Evolutionary conservation across 2,888 invertebrate species (phyloP).

Genomic region (Xestia ashworthii): DNA sequence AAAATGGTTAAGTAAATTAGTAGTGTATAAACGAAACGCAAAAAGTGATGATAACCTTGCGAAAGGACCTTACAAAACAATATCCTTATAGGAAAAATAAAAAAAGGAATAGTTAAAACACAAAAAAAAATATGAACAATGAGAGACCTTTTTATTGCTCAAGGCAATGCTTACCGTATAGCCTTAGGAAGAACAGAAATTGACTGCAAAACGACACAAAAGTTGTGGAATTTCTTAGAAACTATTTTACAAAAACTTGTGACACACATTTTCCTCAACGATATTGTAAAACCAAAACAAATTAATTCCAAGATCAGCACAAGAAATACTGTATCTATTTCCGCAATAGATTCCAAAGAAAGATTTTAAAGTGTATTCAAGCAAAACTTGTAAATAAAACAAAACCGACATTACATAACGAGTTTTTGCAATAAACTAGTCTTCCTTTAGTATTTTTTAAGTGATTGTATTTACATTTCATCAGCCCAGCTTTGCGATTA

Average conservation of each 20-base stretch:
- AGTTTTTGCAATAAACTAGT: slow-evolving; percentile 26
- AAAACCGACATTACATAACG: slow-evolving; percentile 49
- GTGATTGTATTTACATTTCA: slow-evolving; percentile 38
- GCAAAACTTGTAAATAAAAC: slow-evolving; percentile 49
- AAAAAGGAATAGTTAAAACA: neutral
- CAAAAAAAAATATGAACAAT: neutral
- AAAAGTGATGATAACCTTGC: slow-evolving; percentile 4
- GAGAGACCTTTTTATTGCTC: neutral
- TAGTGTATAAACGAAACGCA: neutral
- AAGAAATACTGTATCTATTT: slow-evolving; percentile 44
- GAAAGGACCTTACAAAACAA: neutral
- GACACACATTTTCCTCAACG: slow-evolving; percentile 27
- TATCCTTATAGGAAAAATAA: neutral
- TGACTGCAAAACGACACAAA: neutral
- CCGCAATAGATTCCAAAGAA: slow-evolving; percentile 25
- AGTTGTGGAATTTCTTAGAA: neutral
- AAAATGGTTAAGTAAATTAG: too few relatives aligned
- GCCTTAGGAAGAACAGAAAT: neutral
- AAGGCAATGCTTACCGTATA: neutral
- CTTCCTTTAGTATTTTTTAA: slow-evolving; percentile 28
- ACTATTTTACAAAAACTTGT: slow-evolving; percentile 5
- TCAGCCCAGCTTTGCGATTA: slow-evolving; percentile 4
- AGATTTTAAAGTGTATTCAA: slow-evolving; percentile 38
- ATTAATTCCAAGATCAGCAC: slow-evolving; percentile 31
- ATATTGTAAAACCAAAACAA: slow-evolving; percentile 26